Base-by-base conservation (phyloP, 2,888 invertebrate species). In the Trissoscelio sp. region DNA sequence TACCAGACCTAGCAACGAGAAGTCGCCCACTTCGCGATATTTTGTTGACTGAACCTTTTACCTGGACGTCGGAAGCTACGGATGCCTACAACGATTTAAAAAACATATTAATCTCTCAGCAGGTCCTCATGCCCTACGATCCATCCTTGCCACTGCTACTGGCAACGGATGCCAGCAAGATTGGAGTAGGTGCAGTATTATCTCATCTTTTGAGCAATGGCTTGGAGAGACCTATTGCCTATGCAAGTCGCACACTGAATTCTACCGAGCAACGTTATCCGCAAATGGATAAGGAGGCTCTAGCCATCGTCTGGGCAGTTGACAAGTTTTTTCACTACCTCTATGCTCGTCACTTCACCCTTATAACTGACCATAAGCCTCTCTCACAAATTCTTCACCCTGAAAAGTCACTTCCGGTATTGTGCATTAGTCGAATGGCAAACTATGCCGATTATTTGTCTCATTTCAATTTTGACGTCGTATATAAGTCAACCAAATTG, bases 381-480 rank as follows among this genome's bases (percentile, higher is more conserved):
- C n/a, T n/a, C n/a, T n/a, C n/a, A n/a, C n/a, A n/a, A n/a, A n/a
- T n/a, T n/a, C n/a, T n/a, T n/a, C n/a, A n/a, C n/a, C n/a, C n/a
- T n/a, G n/a, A n/a, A n/a, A n/a, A n/a, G n/a, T n/a, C n/a, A n/a
- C n/a, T n/a, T n/a, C 60, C 53, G 22, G 22, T 42, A 18, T 14
- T 77, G 11, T 77, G 77, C 14, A 77, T 77, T 20, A 75, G 66
- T 51, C 24, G 66, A 16, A 75, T 75, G 66, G 57, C 67, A 31
- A 77, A 77, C 28, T 67, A 77, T 28, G 67, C 69, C 2, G 69
- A 77, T 11, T 77, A 77, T 14, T 44, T 69, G 20, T 14, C 69
- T 2, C 69, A 60, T 46, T 77, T 69, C 14, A 28, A 77, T 34
- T 69, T 31, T 34, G 34, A 69, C 18, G 53, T 77, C 2, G 9